A percentile compares a stretch with the other conserved stretches of the same genome.
Conservation (phyloP, 2,797 vertebrate genomes). For the Arrhamphus sclerolepis region DNA sequence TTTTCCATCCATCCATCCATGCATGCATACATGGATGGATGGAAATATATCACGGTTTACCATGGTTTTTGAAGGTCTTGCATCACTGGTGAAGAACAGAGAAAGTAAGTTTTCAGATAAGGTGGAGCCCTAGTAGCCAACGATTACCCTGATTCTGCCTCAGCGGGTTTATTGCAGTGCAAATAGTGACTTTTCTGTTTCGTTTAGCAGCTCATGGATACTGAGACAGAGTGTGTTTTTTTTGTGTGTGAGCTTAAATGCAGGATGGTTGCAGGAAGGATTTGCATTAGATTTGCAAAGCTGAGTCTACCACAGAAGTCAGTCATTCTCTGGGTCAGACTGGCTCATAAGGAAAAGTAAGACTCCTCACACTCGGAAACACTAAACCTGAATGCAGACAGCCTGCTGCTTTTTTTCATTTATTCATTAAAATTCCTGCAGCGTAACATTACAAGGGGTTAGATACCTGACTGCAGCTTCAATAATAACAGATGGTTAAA, state of each 20-base stretch:
- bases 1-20: too few species aligned
- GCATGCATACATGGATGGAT: too few species aligned
- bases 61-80: neutral
- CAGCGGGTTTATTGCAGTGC: conserved; percentile 7
- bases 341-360: conserved; percentile 5
- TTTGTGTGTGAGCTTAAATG: neutral
- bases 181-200: conserved; percentile 27
- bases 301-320: conserved; percentile 17
- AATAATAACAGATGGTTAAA: neutral
- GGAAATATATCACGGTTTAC: too few species aligned
- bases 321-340: conserved; percentile 17
- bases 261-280: conserved; percentile 9
- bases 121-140: conserved; percentile 6
- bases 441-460: conserved; percentile 38
- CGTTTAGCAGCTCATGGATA: conserved; percentile 18
- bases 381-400: conserved; percentile 30
- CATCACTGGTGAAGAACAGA: conserved; percentile 20
- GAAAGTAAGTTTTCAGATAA: conserved; percentile 8
- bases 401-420: conserved; percentile 32
- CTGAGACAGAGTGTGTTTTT: conserved; percentile 16
- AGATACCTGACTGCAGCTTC: conserved; percentile 5
- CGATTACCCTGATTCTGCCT: conserved; percentile 4
- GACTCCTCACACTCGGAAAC: conserved; percentile 32
- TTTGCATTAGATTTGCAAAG: conserved; percentile 62
- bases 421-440: conserved; percentile 41